Percentiles rank a stretch among this genome's conserved stretches.
Evolutionary conservation across 2,888 invertebrate species (phyloP).

Genomic region (Eubasilissa splendida): DNA sequence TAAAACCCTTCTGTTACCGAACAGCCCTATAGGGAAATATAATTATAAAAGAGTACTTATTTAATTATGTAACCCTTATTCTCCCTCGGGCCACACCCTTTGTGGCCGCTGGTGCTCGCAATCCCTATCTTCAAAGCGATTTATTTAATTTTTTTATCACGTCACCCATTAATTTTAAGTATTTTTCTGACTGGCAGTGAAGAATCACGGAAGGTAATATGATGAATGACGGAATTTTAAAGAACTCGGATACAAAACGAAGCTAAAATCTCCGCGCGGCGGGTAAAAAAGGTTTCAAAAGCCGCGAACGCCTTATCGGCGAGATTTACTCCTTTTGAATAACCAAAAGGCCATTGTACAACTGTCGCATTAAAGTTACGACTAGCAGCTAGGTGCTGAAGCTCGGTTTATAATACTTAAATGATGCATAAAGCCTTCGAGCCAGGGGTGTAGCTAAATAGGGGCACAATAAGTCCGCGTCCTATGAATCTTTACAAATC

Average conservation of each 20-base stretch:
- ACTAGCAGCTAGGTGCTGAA: no score
- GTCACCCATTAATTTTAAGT: slow-evolving; percentile 18
- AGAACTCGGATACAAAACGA: slow-evolving; percentile 3
- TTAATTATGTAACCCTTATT: slow-evolving; percentile 18
- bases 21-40: no score
- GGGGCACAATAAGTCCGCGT: no score
- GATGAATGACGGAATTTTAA: slow-evolving; percentile 13
- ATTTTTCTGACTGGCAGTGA: slow-evolving; percentile 13
- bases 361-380: background rate
- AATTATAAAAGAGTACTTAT: background rate
- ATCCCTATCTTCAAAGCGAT: slow-evolving; percentile 15
- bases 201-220: background rate
- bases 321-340: background rate
- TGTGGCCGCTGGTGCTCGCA: background rate
- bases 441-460: no score
- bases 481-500: no score
- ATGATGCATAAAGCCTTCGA: no score
- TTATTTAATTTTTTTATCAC: slow-evolving; percentile 21
- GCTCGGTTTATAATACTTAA: no score
- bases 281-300: slow-evolving; percentile 8
- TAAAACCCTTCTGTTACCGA: no score
- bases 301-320: slow-evolving; percentile 4
- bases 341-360: slow-evolving; percentile 1
- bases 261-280: background rate
- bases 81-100: slow-evolving; percentile 5